Evolutionary conservation across 2,113 vertebrate species (phyloP).

Genomic region (Zosterops hypoxanthus): DNA sequence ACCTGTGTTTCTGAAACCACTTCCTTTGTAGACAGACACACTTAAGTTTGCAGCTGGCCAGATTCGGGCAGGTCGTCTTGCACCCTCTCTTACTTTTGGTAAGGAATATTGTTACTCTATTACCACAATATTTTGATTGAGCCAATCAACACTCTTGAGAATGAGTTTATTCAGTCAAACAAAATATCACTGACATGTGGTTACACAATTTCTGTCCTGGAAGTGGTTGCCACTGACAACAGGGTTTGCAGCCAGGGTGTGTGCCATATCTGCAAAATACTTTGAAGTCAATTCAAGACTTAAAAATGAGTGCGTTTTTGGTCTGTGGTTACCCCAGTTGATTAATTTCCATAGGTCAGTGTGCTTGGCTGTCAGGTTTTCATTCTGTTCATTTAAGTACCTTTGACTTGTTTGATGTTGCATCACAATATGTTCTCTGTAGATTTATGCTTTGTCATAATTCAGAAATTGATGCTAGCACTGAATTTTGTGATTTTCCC

Average conservation of each 20-base stretch:
- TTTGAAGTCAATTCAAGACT: neutral
- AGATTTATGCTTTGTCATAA: neutral
- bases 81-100: neutral
- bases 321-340: neutral
- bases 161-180: neutral
- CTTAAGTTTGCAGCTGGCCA: neutral
- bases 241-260: neutral
- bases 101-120: neutral
- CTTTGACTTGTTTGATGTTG: neutral
- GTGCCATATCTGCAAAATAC: neutral
- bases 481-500: neutral
- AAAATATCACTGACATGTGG: neutral
- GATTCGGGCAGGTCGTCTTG: neutral
- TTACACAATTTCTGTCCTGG: neutral
- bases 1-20: neutral
- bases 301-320: neutral
- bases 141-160: neutral
- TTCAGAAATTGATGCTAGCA: neutral
- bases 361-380: neutral
- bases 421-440: neutral
- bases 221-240: neutral
- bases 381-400: neutral
- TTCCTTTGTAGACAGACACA: neutral
- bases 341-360: neutral
- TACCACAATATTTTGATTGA: neutral